Evolutionary conservation across 2,113 vertebrate species (phyloP).

Genomic region (Hippocampus mohnikei): DNA sequence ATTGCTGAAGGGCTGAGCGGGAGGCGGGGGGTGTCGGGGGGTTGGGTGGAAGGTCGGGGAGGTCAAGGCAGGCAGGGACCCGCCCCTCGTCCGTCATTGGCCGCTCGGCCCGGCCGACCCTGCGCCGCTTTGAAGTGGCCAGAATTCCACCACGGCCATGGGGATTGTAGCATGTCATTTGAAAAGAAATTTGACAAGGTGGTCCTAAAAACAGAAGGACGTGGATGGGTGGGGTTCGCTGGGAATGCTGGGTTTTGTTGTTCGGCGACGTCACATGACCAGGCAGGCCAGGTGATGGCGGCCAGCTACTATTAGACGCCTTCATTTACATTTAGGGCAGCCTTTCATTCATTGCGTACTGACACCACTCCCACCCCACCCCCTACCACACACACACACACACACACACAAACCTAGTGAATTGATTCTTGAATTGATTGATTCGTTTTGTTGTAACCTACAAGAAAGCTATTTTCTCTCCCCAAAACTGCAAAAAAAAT

Average conservation of each 20-base stretch:
- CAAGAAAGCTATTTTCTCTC: not conserved
- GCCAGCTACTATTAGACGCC: not conserved
- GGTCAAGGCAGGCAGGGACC: constrained; percentile 63
- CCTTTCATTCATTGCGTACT: constrained; percentile 1
- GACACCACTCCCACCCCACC: not conserved
- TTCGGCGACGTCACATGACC: constrained; percentile 9
- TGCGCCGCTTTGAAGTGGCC: constrained; percentile 54
- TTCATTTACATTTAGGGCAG: constrained; percentile 5
- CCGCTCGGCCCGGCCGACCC: constrained; percentile 21
- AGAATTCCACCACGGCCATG: constrained; percentile 66
- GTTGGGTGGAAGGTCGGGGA: constrained; percentile 51
- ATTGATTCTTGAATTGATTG: not conserved
- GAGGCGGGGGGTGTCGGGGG: constrained; percentile 4
- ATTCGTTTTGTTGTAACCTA: not conserved
- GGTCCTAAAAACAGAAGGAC: constrained; percentile 63
- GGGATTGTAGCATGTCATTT: constrained; percentile 71
- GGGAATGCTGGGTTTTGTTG: constrained; percentile 43
- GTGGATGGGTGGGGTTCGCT: constrained; percentile 23
- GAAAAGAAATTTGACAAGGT: constrained; percentile 55
- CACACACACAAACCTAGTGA: not conserved
- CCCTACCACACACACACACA: not conserved
- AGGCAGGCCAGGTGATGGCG: constrained; percentile 1
- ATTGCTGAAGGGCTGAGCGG: constrained; percentile 29
- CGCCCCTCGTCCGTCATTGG: constrained; percentile 63
- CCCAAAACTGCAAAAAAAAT: not conserved